Conservation (phyloP, 1,140 invertebrate species). For the Drosophila repleta region DNA sequence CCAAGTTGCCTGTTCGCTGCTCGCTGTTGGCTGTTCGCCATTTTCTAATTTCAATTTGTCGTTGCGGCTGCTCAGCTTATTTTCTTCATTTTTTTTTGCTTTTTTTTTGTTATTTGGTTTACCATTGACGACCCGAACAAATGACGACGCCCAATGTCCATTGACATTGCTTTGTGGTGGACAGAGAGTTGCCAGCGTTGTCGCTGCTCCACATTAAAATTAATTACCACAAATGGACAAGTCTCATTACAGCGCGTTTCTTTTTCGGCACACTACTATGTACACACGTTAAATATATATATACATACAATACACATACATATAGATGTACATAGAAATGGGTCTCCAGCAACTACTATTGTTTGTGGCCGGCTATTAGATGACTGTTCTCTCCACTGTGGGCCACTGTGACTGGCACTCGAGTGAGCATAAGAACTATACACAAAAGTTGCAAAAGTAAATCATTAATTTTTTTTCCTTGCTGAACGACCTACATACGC, state of each 20-base stretch:
- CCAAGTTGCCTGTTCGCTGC: background rate
- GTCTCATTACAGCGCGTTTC: conserved; percentile 60
- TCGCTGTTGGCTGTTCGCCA: conserved; percentile 48
- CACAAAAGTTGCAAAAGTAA: conserved; percentile 52
- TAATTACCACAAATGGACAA: conserved; percentile 78
- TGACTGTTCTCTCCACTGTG: conserved; percentile 14
- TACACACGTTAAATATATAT: conserved; percentile 6
- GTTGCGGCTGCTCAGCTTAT: conserved; percentile 16
- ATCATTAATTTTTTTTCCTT: conserved; percentile 55
- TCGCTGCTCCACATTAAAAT: conserved; percentile 69
- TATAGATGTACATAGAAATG: conserved; percentile 7
- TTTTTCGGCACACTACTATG: conserved; percentile 24
- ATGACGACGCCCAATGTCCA: conserved; percentile 45
- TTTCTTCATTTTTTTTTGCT: conserved; percentile 6
- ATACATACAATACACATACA: conserved; percentile 14
- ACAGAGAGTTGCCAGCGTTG: conserved; percentile 47
- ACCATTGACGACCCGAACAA: conserved; percentile 44
- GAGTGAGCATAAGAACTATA: conserved; percentile 29
- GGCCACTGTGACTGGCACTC: conserved; percentile 26
- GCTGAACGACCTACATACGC: conserved; percentile 19
- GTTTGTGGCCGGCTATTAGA: conserved; percentile 45
- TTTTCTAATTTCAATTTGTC: conserved; percentile 69
- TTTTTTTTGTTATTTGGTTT: conserved; percentile 10
- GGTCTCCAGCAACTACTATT: conserved; percentile 26
- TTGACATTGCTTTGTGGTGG: conserved; percentile 46